These are phyloP conservation scores for Buphagus erythrorhynchus DNA, from an alignment of 2,797 vertebrate genomes.

Conservation along the genomic window DNA sequence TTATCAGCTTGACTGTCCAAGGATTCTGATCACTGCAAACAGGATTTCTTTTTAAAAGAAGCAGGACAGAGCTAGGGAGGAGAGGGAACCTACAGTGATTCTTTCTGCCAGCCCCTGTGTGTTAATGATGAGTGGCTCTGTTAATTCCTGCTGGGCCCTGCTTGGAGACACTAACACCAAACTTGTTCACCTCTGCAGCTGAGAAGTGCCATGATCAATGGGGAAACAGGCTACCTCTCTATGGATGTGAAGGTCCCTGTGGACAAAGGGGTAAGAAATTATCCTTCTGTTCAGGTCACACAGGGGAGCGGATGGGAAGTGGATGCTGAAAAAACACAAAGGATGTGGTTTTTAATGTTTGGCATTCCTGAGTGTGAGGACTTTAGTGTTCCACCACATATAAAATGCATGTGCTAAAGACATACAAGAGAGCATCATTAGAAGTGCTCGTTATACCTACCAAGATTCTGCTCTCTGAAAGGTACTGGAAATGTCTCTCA, in stretches of 20 bases:
- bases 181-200: constrained; percentile 79
- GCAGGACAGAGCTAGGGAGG: not conserved
- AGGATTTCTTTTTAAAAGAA: not conserved
- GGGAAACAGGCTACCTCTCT: constrained; percentile 87
- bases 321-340: not conserved
- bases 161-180: not conserved
- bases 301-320: not conserved
- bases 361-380: not conserved
- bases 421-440: not conserved
- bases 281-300: not conserved
- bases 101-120: not conserved
- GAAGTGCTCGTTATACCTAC: not conserved
- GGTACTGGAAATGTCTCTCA: not conserved
- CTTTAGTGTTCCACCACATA: not conserved
- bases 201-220: constrained; percentile 95
- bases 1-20: not conserved
- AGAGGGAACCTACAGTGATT: too few relatives aligned
- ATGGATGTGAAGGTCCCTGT: constrained; percentile 90
- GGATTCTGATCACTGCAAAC: not conserved
- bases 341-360: not conserved
- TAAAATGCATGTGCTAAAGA: not conserved
- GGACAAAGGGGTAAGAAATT: constrained; percentile 91
- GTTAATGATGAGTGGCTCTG: not conserved
- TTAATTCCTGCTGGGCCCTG: not conserved
- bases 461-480: not conserved